Evolutionary conservation across 2,888 invertebrate species (phyloP), one percentile per base, ranked within the genome.

Genomic region (Agonopterix arenella): DNA sequence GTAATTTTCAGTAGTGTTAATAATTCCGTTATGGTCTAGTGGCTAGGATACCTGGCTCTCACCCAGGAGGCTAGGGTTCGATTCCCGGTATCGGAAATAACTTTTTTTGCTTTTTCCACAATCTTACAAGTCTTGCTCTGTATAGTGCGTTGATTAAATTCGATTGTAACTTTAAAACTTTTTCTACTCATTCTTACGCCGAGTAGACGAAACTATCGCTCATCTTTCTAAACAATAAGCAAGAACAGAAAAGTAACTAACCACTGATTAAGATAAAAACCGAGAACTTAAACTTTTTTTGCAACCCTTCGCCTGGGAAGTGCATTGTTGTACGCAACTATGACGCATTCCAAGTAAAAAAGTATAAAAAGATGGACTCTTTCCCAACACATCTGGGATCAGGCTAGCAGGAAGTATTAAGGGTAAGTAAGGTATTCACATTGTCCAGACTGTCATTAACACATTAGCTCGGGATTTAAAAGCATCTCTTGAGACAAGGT

Each of bases 11-110:
- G n/a, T 36, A 10, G 7, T 7, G 28, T 28, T 28, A 5, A 7
- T 11, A 41, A 45, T 47, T 90, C 90, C 90, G 89, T 84, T 90
- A 90, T 90, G 89, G 90, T 90, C 90, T 90, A 90, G 90, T 90
- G 90, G 90, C 85, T 90, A 90, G 90, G 90, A 90, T 90, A 90
- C 84, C 90, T 90, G 90, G 90, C 80, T 90, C 80, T 90, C 90
- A 90, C 88, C 89, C 89, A 89, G 89, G 84, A 90, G 90, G 90
- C 90, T 88, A 90, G 90, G 89, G 89, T 89, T 90, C 89, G 85
- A 89, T 89, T 88, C 86, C 86, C 88, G 88, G 86, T 88, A 89
- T 77, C 84, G 89, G 89, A 89, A 85, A 1, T 11, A 4, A 9
- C 40, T 18, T 47, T 49, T n/a, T 52, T 49, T 52, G 36, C 40